Evolutionary conservation across 2,888 invertebrate genomes (phyloP), one percentile per base, ranked within the genome.

Genomic region (Toxonevra muliebris): DNA sequence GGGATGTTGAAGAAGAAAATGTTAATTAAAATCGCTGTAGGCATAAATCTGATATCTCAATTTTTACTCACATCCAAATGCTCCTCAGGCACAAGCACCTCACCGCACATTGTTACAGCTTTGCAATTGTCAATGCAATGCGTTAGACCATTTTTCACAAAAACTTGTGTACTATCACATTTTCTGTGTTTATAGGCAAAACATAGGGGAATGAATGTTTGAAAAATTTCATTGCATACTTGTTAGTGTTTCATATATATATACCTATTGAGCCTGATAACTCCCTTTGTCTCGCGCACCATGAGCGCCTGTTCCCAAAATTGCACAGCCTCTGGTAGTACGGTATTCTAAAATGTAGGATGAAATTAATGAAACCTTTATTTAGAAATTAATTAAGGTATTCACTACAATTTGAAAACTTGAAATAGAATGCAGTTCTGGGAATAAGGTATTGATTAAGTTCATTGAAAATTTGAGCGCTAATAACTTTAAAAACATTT

Each of bases 251-350:
- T 30, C 30, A 30, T 30, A 30, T n/a, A n/a, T n/a, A 67, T 75
- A 69, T 73, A 96, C 96, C 96, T 92, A 84, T 94, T 96, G 61
- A 98, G 87, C 77, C 93, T 90, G 73, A 97, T 96, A 1, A 94
- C 92, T 67, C 90, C 92, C 73, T 91, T 92, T 4, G 96, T 94
- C 85, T 93, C 92, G 62, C 96, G 89, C 1, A 97, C 96, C 88
- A 92, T 93, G 66, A 98, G 87, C 0, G 97, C 95, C 81, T 91
- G 89, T 83, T 97, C 94, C 97, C 97, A 97, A 87, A 95, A 98
- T 74, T 91, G 90, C 1, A 97, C 94, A 54, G 97, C 97, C 82
- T 94, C 91, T 0, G 96, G 95, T 74, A 97, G 85, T 72, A 97
- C 93, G 61, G 94, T 94, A 79, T 94, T 92, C 93, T 94, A 87